Conservation (phyloP, 2,888 invertebrate species). For the Atrina japonica region DNA sequence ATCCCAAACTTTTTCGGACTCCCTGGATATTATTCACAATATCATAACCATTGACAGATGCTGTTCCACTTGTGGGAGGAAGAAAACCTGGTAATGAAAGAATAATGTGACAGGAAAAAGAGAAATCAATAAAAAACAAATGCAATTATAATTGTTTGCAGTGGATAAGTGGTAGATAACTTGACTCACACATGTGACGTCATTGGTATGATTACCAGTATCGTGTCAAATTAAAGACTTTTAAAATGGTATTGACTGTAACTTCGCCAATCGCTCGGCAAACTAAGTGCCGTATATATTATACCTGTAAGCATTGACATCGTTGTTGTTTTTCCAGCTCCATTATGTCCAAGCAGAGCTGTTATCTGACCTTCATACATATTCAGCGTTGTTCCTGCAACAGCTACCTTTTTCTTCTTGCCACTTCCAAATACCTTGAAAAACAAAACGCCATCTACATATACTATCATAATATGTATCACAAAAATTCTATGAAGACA, state of each 20-base stretch:
- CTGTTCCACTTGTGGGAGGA: slow-evolving; percentile 83
- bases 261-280: too few relatives aligned
- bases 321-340: slow-evolving; percentile 94
- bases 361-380: slow-evolving; percentile 91
- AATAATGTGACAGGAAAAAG: too few relatives aligned
- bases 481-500: not conserved
- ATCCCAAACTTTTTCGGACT: slow-evolving; percentile 87
- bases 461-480: not conserved
- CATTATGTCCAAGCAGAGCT: slow-evolving; percentile 91
- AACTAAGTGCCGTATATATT: too few relatives aligned
- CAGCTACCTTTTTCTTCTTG: slow-evolving; percentile 82
- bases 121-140: too few relatives aligned
- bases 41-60: slow-evolving; percentile 86
- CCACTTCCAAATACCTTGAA: slow-evolving; percentile 46
- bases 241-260: too few relatives aligned
- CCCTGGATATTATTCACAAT: slow-evolving; percentile 84
- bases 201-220: too few relatives aligned
- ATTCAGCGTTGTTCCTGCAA: slow-evolving; percentile 86
- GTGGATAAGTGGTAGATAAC: too few relatives aligned
- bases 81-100: slow-evolving; percentile 68
- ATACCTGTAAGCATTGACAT: slow-evolving; percentile 93
- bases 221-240: too few relatives aligned
- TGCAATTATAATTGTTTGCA: too few relatives aligned
- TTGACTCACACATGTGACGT: too few relatives aligned
- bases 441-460: not conserved